Conservation (phyloP, 2,113 vertebrate genomes). For the Pachycephala philippinensis region DNA sequence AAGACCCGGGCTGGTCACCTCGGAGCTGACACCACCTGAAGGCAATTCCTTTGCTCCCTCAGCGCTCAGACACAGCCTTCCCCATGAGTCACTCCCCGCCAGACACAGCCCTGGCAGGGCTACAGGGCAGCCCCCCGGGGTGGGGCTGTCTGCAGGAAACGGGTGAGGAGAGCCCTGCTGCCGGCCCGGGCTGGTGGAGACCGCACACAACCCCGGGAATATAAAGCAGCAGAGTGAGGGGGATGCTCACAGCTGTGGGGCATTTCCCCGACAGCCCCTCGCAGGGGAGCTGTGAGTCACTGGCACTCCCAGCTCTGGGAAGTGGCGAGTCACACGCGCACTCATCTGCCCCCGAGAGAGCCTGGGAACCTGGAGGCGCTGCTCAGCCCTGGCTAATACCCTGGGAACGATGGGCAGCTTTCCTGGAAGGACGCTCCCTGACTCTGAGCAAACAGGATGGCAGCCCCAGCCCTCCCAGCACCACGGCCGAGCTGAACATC, state of each 20-base stretch:
- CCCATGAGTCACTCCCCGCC: constrained; percentile 69
- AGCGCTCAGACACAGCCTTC: constrained; percentile 59
- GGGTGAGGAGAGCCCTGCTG: constrained; percentile 32
- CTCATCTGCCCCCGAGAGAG: background rate
- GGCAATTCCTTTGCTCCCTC: constrained; percentile 40
- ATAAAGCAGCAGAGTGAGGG: background rate
- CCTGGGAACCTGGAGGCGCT: background rate
- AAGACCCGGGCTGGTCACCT: constrained; percentile 47
- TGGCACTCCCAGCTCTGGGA: constrained; percentile 13
- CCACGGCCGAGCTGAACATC: rapidly evolving
- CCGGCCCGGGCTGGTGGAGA: background rate
- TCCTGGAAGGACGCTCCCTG: background rate
- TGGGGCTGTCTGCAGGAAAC: constrained; percentile 61
- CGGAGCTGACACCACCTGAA: constrained; percentile 71
- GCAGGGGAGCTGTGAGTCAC: background rate
- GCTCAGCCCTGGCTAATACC: background rate
- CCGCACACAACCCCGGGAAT: background rate
- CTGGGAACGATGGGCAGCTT: background rate
- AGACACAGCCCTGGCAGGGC: constrained; percentile 61
- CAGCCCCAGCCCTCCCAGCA: background rate
- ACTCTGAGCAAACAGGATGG: background rate
- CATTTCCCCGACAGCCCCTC: background rate
- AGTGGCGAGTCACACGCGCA: background rate
- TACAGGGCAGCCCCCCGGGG: constrained; percentile 39
- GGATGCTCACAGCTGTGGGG: background rate